Base-by-base conservation (phyloP, 1,140 invertebrate species). In the Semibalanus balanoides region DNA sequence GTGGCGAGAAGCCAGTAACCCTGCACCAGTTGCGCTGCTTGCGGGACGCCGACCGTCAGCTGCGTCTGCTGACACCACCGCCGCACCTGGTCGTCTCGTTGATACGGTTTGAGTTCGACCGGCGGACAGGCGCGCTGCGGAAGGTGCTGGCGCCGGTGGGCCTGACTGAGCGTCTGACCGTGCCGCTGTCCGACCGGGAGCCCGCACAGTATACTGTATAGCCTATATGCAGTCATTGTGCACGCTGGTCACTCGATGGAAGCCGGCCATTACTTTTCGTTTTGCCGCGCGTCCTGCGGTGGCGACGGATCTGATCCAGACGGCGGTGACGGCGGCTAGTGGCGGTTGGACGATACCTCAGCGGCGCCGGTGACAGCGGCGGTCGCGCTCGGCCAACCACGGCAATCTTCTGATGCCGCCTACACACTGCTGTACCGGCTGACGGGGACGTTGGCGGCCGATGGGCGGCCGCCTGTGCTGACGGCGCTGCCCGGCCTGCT, bases 191-290 rank as follows among this genome's bases (percentile, higher is more conserved):
- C 28, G 69, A 70, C 69, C 69, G 28, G 69, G 5, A 7, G 28
- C 25, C 69, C 7, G 69, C 28, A 22, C 74, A 80, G 40, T 94
- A 93, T 81, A 85, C 74, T 80, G 40, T 94, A 93, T 81, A 85
- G 87, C 19, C 81, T 94, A 0, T 92, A 92, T 80, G 91, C 91
- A 0, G 91, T 92, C 0, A 90, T 95, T 0, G 89, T 95, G 0
- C 93, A 95, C 82, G 89, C 89, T 0, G 93, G 93, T 1, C 88
- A 88, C 22, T 92, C 88, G 72, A 88, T 92, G 78, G 91, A 94
- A 80, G 90, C 90, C 14, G 93, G 93, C 0, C 93, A 95, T 82
- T 94, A 95, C 82, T 93, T 93, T 80, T 92, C 91, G 0, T 89
- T 91, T 78, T 91, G 90, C 0, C 87, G 89, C 30, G 28, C 69